These are phyloP conservation scores for Lamproptera curius DNA, from an alignment of 2,888 invertebrate species.

Conservation along the genomic window DNA sequence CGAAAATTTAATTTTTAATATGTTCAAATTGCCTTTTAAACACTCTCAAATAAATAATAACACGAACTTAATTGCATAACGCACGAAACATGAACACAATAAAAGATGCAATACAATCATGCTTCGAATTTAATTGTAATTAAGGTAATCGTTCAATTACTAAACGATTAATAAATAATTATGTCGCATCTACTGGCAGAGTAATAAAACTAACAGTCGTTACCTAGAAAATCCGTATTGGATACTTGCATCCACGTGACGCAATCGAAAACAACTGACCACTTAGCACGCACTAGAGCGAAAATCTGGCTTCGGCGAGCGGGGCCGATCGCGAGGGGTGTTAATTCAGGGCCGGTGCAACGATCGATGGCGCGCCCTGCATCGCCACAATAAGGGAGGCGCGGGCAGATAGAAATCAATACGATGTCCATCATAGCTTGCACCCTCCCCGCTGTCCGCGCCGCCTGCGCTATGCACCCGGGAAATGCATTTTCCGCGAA, in stretches of 20 bases:
- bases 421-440: constrained; percentile 80
- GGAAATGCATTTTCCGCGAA: constrained; percentile 70
- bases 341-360: constrained; percentile 62
- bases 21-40: too few relatives aligned
- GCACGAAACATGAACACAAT: constrained; percentile 17
- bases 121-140: constrained; percentile 29
- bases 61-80: constrained; percentile 29
- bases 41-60: too few relatives aligned
- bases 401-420: constrained; percentile 79
- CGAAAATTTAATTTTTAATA: too few relatives aligned
- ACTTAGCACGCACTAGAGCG: constrained; percentile 60
- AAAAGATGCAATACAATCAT: constrained; percentile 19
- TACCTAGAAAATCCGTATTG: constrained; percentile 32
- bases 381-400: constrained; percentile 73
- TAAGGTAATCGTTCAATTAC: constrained; percentile 30
- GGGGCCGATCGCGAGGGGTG: constrained; percentile 34
- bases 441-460: constrained; percentile 80
- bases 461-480: constrained; percentile 72
- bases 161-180: constrained; percentile 41
- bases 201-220: constrained; percentile 7
- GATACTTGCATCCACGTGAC: constrained; percentile 52
- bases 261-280: constrained; percentile 44
- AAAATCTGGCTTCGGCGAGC: constrained; percentile 56
- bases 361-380: constrained; percentile 74
- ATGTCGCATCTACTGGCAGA: constrained; percentile 28